Evolutionary conservation across 2,888 invertebrate species (phyloP).

Genomic region (Patella ulyssiponensis): DNA sequence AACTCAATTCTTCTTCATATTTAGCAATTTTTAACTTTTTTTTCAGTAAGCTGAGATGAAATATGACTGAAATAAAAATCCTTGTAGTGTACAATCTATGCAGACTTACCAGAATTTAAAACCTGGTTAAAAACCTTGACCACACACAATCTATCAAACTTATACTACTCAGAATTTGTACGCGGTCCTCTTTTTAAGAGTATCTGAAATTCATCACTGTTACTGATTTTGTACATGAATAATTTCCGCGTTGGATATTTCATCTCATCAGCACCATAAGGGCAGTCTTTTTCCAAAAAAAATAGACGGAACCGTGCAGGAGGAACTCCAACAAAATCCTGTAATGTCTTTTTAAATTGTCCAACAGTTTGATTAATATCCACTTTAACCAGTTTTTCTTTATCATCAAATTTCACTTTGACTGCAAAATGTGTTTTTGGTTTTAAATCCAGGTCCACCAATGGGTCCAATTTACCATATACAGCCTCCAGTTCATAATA

Average conservation of each 20-base stretch:
- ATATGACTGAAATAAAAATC: too few relatives aligned
- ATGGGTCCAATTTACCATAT: conserved; percentile 91
- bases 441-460: conserved; percentile 87
- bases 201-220: conserved; percentile 61
- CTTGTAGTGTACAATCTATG: too few relatives aligned
- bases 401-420: conserved; percentile 78
- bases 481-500: conserved; percentile 86
- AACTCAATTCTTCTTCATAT: too few relatives aligned
- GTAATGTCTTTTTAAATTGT: conserved; percentile 75
- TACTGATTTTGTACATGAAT: conserved; percentile 79
- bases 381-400: conserved; percentile 72
- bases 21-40: too few relatives aligned
- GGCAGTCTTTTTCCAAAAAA: conserved; percentile 80
- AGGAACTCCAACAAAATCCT: conserved; percentile 79
- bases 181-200: conserved; percentile 19
- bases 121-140: too few relatives aligned
- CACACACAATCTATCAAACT: too few relatives aligned
- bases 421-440: conserved; percentile 76
- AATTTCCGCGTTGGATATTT: conserved; percentile 89
- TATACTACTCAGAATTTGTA: too few relatives aligned
- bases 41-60: too few relatives aligned
- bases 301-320: conserved; percentile 89
- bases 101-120: too few relatives aligned
- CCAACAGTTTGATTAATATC: conserved; percentile 83
- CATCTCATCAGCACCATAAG: conserved; percentile 87